Evolutionary conservation across 1,140 invertebrate genomes (phyloP).

Genomic region (Bombus superbus): DNA sequence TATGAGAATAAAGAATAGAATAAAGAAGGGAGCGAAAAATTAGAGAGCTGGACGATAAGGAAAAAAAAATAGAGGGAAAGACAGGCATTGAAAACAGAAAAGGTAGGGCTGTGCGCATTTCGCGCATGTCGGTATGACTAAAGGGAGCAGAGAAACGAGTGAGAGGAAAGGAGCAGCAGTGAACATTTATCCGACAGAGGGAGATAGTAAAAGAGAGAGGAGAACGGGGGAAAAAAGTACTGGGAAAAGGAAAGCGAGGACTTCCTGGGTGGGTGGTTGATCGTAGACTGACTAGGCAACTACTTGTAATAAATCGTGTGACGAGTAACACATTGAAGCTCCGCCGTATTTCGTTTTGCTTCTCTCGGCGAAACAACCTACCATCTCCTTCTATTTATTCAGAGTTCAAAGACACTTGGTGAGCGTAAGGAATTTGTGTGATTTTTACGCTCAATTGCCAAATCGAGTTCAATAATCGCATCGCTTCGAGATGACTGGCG

Average conservation of each 20-base stretch:
- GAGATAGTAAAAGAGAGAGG: background rate
- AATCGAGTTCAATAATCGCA: background rate
- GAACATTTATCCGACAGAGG: background rate
- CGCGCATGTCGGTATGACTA: slow-evolving; percentile 51
- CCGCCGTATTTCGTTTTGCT: background rate
- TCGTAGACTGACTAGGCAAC: background rate
- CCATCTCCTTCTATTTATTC: background rate
- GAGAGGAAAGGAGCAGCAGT: background rate
- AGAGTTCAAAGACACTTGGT: slow-evolving; percentile 11
- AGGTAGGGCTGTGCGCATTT: slow-evolving; percentile 43
- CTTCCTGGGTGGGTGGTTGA: slow-evolving; percentile 18
- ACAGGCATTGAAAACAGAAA: background rate
- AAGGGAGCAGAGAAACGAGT: slow-evolving; percentile 34
- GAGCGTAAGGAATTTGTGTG: background rate
- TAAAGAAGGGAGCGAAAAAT: background rate
- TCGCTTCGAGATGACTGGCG: slow-evolving; percentile 41
- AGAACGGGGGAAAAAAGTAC: background rate
- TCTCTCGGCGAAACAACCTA: background rate
- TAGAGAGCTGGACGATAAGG: background rate
- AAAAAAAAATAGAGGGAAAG: slow-evolving; percentile 15
- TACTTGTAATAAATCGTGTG: slow-evolving; percentile 29
- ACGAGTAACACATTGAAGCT: slow-evolving; percentile 38
- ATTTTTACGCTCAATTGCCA: background rate
- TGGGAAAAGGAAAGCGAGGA: background rate
- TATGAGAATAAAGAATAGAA: too few relatives aligned